A percentile compares a stretch with the other conserved stretches of the same genome.
Evolutionary conservation across 2,113 vertebrate species (phyloP).

Genomic region (Burhinus oedicnemus): DNA sequence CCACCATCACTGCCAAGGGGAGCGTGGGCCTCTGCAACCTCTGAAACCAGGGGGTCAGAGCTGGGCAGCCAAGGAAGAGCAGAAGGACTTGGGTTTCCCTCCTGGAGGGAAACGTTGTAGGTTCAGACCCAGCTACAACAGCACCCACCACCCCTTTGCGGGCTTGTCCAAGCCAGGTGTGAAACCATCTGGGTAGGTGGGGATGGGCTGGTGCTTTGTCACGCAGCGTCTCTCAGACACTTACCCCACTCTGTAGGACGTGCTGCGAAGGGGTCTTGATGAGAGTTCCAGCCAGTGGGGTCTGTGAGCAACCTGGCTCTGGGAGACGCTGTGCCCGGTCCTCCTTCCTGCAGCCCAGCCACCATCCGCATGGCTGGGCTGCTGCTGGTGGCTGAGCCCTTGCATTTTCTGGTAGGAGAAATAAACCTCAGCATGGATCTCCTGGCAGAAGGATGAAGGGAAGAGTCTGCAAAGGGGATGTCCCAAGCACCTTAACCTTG

Average conservation of each 20-base stretch:
- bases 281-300: background rate
- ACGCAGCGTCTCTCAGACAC: background rate
- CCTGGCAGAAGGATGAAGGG: background rate
- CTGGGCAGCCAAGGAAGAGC: background rate
- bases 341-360: background rate
- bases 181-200: background rate
- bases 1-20: background rate
- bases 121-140: background rate
- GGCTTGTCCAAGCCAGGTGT: background rate
- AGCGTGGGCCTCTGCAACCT: accelerated
- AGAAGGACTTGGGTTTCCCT: background rate
- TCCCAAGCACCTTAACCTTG: background rate
- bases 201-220: background rate
- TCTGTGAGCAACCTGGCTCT: background rate
- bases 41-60: background rate
- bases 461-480: background rate
- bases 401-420: background rate
- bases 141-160: background rate
- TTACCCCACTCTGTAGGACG: accelerated
- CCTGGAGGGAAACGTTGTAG: background rate
- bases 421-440: background rate
- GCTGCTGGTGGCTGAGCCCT: background rate
- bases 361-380: background rate
- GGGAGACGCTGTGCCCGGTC: background rate
- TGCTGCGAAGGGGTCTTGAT: background rate